Evolutionary conservation across 1,140 invertebrate species (phyloP).

Genomic region (Drosophila sp.): DNA sequence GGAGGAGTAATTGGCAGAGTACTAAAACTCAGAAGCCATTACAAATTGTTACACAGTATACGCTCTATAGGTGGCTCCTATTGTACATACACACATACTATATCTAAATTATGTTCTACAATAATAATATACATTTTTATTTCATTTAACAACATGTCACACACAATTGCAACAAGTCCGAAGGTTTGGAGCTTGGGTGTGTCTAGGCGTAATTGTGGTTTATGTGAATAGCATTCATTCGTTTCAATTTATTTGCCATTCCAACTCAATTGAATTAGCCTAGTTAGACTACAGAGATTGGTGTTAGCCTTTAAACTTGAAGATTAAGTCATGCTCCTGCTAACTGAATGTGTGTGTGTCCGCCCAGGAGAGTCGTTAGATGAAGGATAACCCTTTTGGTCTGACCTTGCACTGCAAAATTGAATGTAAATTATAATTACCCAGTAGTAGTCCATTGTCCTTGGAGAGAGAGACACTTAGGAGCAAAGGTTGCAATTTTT

Average conservation of each 20-base stretch:
- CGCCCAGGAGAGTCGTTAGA: slow-evolving; percentile 28
- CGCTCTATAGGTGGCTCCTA: slow-evolving; percentile 30
- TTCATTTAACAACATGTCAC: slow-evolving; percentile 37
- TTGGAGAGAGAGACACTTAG: slow-evolving; percentile 39
- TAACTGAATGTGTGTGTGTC: slow-evolving; percentile 17
- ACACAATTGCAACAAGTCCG: slow-evolving; percentile 18
- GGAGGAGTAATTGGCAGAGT: slow-evolving; percentile 46
- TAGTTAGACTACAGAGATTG: neutral
- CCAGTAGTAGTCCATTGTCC: slow-evolving; percentile 36
- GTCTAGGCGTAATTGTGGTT: neutral
- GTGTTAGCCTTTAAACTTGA: too few species aligned
- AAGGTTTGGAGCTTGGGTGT: slow-evolving; percentile 24
- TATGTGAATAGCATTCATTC: slow-evolving; percentile 11
- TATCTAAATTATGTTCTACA: slow-evolving; percentile 36
- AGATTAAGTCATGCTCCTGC: neutral
- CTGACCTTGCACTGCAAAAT: slow-evolving; percentile 61
- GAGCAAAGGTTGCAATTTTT: slow-evolving; percentile 40
- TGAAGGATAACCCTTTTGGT: slow-evolving; percentile 23
- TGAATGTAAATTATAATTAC: slow-evolving; percentile 58
- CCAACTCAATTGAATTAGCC: neutral
- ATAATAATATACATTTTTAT: slow-evolving; percentile 42
- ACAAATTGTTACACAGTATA: slow-evolving; percentile 48
- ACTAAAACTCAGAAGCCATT: slow-evolving; percentile 43
- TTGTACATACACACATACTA: slow-evolving; percentile 9
- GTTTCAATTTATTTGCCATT: neutral